A percentile compares a stretch with the other conserved stretches of the same genome.
Evolutionary conservation across 2,797 vertebrate genomes (phyloP).

Genomic region (Enoplosus armatus): DNA sequence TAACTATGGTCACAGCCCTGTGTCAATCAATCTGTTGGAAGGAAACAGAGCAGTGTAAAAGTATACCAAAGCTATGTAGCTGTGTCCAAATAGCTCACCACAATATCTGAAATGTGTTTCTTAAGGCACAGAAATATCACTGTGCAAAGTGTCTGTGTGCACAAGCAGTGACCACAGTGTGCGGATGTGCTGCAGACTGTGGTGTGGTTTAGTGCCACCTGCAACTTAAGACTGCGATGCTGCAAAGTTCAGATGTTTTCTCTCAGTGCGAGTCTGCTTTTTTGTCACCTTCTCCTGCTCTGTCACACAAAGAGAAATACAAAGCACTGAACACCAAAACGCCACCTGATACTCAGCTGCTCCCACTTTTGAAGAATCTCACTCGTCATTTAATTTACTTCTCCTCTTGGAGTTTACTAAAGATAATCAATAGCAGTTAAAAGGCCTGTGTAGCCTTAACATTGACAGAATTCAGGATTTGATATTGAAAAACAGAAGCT

Average conservation of each 20-base stretch:
- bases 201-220: constrained; percentile 42
- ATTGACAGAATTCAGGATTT: not conserved
- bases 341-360: too few species aligned
- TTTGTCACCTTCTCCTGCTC: not conserved
- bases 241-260: not conserved
- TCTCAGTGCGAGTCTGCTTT: not conserved
- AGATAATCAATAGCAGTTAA: too few species aligned
- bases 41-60: not conserved
- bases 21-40: not conserved
- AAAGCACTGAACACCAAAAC: not conserved
- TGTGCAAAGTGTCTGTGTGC: constrained; percentile 22
- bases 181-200: constrained; percentile 57
- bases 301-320: not conserved
- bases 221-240: constrained; percentile 24
- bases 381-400: not conserved
- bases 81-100: constrained; percentile 24
- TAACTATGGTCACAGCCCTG: not conserved
- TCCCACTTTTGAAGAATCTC: not conserved
- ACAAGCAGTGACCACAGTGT: constrained; percentile 19
- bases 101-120: constrained; percentile 30
- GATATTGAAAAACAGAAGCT: constrained; percentile 2
- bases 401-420: not conserved
- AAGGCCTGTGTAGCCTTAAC: not conserved
- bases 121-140: constrained; percentile 40
- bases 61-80: not conserved